Percentiles rank a stretch among this genome's conserved stretches.
Evolutionary conservation across 2,797 vertebrate genomes (phyloP).

Genomic region (Eidolon dupreanum): DNA sequence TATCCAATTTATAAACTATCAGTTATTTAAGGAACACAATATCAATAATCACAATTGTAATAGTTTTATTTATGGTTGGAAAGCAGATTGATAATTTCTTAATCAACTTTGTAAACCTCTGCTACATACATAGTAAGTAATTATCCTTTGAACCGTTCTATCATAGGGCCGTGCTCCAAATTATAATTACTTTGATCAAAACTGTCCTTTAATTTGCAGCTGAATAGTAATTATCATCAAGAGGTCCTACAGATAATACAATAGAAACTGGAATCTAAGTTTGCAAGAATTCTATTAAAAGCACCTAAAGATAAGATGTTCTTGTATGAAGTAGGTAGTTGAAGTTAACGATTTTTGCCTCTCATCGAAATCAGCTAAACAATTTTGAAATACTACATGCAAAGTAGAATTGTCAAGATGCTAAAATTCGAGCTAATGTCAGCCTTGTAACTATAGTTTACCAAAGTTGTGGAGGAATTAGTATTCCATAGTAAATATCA

Average conservation of each 20-base stretch:
- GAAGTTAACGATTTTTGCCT: conserved; percentile 46
- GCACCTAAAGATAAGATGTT: background rate
- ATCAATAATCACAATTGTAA: conserved; percentile 66
- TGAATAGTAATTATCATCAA: conserved; percentile 75
- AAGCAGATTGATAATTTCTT: conserved; percentile 22
- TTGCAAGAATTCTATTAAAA: conserved; percentile 53
- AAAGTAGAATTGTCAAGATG: conserved; percentile 37
- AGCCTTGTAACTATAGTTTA: background rate
- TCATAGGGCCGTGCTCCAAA: conserved; percentile 30
- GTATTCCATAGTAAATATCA: background rate
- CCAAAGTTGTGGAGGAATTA: background rate
- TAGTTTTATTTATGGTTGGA: background rate
- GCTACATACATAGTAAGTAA: conserved; percentile 40
- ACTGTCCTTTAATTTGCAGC: conserved; percentile 68
- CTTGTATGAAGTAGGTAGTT: conserved; percentile 23
- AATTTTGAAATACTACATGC: background rate
- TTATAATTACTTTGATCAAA: conserved; percentile 68
- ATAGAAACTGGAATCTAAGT: conserved; percentile 21
- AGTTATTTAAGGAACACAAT: conserved; percentile 19
- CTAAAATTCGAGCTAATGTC: background rate
- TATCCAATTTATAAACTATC: conserved; percentile 57
- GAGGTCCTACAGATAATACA: conserved; percentile 45
- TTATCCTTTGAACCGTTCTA: conserved; percentile 67
- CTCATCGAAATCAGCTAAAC: background rate
- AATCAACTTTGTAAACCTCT: conserved; percentile 52